phyloP scores from a whole-genome alignment of 92 coral and sea anemone species.

The Heteractis magnifica region DNA sequence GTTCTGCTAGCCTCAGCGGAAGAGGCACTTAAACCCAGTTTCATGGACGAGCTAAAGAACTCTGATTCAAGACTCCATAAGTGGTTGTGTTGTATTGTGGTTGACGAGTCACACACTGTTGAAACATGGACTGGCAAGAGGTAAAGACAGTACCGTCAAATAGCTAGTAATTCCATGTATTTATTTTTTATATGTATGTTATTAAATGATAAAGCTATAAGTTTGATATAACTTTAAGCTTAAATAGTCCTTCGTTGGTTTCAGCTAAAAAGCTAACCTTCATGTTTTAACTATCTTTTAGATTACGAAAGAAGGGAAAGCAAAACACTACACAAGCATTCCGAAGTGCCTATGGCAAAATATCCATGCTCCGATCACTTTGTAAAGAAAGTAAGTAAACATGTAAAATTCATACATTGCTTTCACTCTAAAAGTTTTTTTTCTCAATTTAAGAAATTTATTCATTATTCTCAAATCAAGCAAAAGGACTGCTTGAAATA shows the following conservation, averaged over 20 bases:
- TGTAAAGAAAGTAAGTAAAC: constrained; percentile 31
- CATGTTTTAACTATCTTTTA: neutral
- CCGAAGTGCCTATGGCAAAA: neutral
- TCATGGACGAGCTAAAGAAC: constrained; percentile 15
- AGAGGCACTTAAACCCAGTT: constrained; percentile 17
- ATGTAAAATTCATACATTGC: neutral
- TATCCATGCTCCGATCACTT: constrained; percentile 21
- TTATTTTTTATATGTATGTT: neutral
- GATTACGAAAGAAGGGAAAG: neutral
- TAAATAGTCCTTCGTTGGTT: no score
- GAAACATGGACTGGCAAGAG: constrained; percentile 35
- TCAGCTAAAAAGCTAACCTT: neutral
- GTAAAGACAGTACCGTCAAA: neutral
- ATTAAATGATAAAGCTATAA: no score
- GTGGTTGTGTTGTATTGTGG: constrained; percentile 13
- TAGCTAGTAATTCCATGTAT: no score
- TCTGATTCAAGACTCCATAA: constrained; percentile 16
- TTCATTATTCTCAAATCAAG: no score
- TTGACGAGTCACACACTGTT: constrained; percentile 17
- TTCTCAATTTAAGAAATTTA: no score
- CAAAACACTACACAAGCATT: neutral
- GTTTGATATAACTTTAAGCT: no score
- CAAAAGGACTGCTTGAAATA: no score
- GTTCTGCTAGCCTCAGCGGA: constrained; percentile 27
- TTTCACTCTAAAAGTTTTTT: neutral